Conservation (phyloP, 2,797 vertebrate genomes). For the Sorex maritimensis region DNA sequence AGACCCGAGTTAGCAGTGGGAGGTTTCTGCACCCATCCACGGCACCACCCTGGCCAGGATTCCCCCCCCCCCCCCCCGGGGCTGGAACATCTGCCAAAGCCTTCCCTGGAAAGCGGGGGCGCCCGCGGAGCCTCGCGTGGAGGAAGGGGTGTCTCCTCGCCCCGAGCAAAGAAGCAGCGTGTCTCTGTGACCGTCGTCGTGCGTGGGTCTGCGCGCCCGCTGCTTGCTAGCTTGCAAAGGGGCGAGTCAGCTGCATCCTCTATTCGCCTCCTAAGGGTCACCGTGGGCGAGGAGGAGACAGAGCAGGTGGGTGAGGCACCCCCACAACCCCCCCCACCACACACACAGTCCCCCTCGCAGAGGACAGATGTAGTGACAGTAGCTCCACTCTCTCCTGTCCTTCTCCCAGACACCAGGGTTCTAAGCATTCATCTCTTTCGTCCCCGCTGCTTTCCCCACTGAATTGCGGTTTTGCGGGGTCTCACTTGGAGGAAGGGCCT, state of each 20-base stretch:
- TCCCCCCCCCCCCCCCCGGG: conserved; percentile 80
- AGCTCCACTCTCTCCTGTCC: background rate
- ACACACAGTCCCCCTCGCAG: no score
- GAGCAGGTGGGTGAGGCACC: background rate
- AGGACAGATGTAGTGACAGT: no score
- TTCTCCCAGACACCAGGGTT: background rate
- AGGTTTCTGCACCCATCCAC: no score
- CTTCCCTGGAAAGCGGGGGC: conserved; percentile 86
- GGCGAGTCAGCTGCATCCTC: background rate
- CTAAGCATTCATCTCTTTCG: background rate
- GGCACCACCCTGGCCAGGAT: conserved; percentile 81
- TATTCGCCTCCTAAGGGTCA: conserved; percentile 16
- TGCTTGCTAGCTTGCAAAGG: background rate
- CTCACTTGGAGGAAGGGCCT: background rate
- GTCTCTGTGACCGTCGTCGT: conserved; percentile 23
- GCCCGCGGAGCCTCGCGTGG: conserved; percentile 89
- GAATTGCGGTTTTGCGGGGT: background rate
- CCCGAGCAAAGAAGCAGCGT: conserved; percentile 72
- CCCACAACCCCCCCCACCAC: no score
- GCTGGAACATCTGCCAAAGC: conserved; percentile 78
- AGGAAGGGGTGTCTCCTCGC: conserved; percentile 81
- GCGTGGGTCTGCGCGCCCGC: background rate
- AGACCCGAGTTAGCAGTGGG: accelerated
- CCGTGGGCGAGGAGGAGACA: background rate
- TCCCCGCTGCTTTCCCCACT: background rate